A percentile compares a stretch with the other conserved stretches of the same genome.
phyloP scores from a whole-genome alignment of 2,113 vertebrate genomes.

The Cebus imitator region DNA sequence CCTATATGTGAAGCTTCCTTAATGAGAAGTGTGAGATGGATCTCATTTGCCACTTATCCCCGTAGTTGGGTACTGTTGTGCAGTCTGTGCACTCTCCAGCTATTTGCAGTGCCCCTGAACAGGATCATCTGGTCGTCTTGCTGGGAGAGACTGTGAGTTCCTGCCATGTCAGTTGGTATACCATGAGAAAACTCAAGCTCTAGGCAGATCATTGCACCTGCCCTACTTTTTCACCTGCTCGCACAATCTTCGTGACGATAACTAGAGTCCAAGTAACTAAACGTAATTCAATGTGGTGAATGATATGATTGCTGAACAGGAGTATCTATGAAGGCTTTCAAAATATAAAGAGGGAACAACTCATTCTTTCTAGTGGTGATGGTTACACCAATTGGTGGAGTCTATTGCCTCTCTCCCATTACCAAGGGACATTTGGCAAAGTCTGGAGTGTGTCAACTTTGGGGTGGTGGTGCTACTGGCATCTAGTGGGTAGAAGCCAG shows the following conservation, averaged over 20 bases:
- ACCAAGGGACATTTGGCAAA: not conserved
- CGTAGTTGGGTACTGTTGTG: not conserved
- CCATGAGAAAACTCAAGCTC: not conserved
- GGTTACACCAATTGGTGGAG: not conserved
- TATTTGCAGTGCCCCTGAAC: not conserved
- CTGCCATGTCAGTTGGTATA: not conserved
- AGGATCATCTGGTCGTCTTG: not conserved
- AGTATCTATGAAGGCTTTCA: not conserved
- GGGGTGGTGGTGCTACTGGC: not conserved
- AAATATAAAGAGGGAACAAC: not conserved
- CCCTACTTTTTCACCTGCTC: not conserved
- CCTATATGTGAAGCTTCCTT: not conserved
- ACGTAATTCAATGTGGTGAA: not conserved
- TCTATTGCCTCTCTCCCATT: not conserved
- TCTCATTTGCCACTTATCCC: not conserved
- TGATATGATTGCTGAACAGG: not conserved
- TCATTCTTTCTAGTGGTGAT: not conserved
- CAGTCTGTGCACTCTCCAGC: not conserved
- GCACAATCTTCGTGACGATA: not conserved
- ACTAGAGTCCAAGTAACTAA: not conserved
- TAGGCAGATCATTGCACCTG: not conserved
- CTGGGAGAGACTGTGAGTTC: not conserved
- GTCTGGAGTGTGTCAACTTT: not conserved
- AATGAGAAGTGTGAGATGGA: not conserved
- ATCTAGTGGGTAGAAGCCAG: not conserved